Percentiles rank a stretch among this genome's conserved stretches.
Evolutionary conservation across 2,888 invertebrate genomes (phyloP).

Genomic region (Chaetogeoica ovagalla): DNA sequence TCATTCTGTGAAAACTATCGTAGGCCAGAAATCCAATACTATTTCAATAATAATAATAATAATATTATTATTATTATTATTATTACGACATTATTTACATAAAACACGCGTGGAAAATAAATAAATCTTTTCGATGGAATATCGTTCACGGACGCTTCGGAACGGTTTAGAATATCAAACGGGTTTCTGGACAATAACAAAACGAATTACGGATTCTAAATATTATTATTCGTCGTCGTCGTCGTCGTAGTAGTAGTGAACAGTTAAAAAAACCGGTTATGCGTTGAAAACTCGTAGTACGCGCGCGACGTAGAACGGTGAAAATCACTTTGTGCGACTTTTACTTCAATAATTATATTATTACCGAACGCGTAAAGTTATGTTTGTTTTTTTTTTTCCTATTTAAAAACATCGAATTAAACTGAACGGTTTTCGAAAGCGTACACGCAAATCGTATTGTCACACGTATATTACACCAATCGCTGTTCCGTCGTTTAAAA

Average conservation of each 20-base stretch:
- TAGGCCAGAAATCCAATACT: not conserved
- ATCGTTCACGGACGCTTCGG: not conserved
- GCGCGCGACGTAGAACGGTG: not conserved
- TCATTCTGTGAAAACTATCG: not conserved
- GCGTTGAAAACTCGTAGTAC: conserved; percentile 26
- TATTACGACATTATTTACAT: not conserved
- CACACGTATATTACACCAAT: no score
- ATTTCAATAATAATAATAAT: not conserved
- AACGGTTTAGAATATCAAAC: conserved; percentile 33
- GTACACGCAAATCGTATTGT: no score
- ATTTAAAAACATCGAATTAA: no score
- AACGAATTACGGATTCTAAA: not conserved
- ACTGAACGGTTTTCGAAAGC: no score
- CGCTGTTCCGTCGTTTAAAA: no score
- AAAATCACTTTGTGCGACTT: not conserved
- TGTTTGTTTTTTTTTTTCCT: no score
- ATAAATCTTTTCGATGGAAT: not conserved
- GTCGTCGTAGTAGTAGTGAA: no score
- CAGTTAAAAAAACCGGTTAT: conserved; percentile 19
- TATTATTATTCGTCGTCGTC: no score
- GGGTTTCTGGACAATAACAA: conserved; percentile 13
- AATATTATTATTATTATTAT: not conserved
- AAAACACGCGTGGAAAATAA: not conserved
- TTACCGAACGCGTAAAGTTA: not conserved
- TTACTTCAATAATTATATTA: not conserved